These are phyloP conservation scores for Semicossyphus pulcher DNA, from an alignment of 2,113 vertebrate species.

Conservation along the genomic window DNA sequence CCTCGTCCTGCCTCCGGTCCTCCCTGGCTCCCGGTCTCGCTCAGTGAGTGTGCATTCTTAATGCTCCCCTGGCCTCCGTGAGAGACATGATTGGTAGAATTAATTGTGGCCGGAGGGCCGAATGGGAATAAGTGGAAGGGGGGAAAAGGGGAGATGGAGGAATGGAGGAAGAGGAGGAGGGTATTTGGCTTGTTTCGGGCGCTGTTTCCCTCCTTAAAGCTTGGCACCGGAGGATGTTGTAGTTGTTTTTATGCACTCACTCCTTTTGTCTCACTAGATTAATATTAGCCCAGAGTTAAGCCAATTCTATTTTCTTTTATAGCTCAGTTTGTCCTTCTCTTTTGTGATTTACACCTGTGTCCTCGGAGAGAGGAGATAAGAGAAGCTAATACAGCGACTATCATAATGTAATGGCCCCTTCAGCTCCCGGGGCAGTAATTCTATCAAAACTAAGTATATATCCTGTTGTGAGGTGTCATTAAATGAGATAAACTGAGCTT, in stretches of 20 bases:
- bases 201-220: slow-evolving; percentile 52
- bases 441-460: slow-evolving; percentile 41
- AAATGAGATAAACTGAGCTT: slow-evolving; percentile 62
- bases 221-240: slow-evolving; percentile 38
- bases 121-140: slow-evolving; percentile 65
- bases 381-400: slow-evolving; percentile 46
- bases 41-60: slow-evolving; percentile 80
- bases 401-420: slow-evolving; percentile 64
- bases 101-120: slow-evolving; percentile 82
- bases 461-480: slow-evolving; percentile 50
- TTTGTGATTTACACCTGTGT: slow-evolving; percentile 61
- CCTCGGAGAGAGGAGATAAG: slow-evolving; percentile 57
- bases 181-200: slow-evolving; percentile 52
- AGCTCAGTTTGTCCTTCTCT: slow-evolving; percentile 48
- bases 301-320: slow-evolving; percentile 63
- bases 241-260: slow-evolving; percentile 38
- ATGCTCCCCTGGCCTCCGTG: slow-evolving; percentile 76
- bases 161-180: not conserved
- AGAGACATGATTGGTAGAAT: slow-evolving; percentile 80
- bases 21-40: slow-evolving; percentile 50
- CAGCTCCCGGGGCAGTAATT: slow-evolving; percentile 57
- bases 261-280: slow-evolving; percentile 47
- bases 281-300: slow-evolving; percentile 51
- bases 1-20: slow-evolving; percentile 56
- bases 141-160: slow-evolving; percentile 28